Evolutionary conservation across 2,113 vertebrate genomes (phyloP), one percentile per base, ranked within the genome.

Genomic region (Paratilapia polleni): DNA sequence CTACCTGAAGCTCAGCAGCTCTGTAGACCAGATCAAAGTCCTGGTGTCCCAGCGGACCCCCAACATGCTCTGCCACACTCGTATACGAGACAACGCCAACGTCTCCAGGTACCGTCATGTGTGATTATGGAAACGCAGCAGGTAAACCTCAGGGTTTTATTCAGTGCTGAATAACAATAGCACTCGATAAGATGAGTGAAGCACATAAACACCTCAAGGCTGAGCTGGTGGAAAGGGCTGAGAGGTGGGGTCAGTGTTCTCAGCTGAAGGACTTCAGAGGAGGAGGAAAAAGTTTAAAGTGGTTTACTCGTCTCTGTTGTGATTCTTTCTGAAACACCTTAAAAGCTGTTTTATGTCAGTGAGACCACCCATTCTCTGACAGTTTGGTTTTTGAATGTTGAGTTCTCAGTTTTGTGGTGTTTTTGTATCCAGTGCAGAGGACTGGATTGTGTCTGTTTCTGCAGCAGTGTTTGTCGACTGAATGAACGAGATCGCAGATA

Each of bases 11-110:
- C 97, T 99, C 78, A 98, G 97, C 96, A 99, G 98, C 81, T 99
- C 98, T 4, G 98, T 99, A 78, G 98, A 99, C 93, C 98, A 99
- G 94, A 99, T 99, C 94, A 97, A 95, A 93, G 98, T 99, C 57
- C 96, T 99, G 1, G 98, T 99, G 38, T 92, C 97, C 28, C 97
- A 98, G 93, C 95, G 96, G 85, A 89, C 96, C 62, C 98, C 98
- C 59, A 99, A 97, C 89, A 96, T 99, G 95, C 96, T 99, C 31
- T 99, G 98, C 78, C 97, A 99, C 3, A 91, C 94, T 38, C 97
- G 97, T 83, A 93, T 99, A 34, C 94, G 98, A 31, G 97, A 99
- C 92, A 99, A 98, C 90, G 91, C 92, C 95, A 98, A 99, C 9
- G 94, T 99, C 52, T 98, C 97, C 95, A 97, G 95, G 98, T 98